A percentile compares a stretch with the other conserved stretches of the same genome.
phyloP scores from a whole-genome alignment of 2,113 vertebrate genomes.

The Ovis canadensis region DNA sequence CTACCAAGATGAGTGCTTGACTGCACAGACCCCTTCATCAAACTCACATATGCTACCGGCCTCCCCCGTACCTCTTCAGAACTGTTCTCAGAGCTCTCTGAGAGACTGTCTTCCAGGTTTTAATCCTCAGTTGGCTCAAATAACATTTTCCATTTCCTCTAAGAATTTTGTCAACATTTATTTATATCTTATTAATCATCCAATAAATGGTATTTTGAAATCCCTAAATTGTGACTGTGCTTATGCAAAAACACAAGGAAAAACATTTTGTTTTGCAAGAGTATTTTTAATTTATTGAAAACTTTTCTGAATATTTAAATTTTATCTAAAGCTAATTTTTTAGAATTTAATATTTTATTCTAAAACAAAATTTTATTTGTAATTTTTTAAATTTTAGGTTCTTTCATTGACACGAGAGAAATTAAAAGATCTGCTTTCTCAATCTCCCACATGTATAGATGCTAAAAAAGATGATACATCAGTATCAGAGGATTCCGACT shows the following conservation, averaged over 20 bases:
- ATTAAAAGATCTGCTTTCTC: neutral
- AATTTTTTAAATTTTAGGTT: neutral
- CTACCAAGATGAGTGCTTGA: neutral
- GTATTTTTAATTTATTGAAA: constrained; percentile 16
- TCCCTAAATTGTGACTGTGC: neutral
- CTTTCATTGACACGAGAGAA: neutral
- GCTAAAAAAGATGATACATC: neutral
- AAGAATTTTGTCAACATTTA: neutral
- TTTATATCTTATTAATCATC: neutral
- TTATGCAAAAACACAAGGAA: neutral
- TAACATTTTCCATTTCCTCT: neutral
- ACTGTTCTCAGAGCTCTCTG: neutral
- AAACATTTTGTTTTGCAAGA: neutral
- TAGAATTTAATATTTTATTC: constrained; percentile 13
- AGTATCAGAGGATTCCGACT: neutral
- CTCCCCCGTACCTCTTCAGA: neutral
- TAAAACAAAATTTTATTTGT: neutral
- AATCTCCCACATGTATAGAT: neutral
- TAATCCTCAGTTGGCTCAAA: neutral
- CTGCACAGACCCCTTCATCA: neutral
- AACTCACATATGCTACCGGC: neutral
- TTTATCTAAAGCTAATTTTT: neutral
- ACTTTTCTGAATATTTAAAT: neutral
- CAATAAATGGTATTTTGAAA: constrained; percentile 1
- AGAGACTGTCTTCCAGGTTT: neutral